Evolutionary conservation across 2,888 invertebrate species (phyloP).

Genomic region (Mythimna ferrago): DNA sequence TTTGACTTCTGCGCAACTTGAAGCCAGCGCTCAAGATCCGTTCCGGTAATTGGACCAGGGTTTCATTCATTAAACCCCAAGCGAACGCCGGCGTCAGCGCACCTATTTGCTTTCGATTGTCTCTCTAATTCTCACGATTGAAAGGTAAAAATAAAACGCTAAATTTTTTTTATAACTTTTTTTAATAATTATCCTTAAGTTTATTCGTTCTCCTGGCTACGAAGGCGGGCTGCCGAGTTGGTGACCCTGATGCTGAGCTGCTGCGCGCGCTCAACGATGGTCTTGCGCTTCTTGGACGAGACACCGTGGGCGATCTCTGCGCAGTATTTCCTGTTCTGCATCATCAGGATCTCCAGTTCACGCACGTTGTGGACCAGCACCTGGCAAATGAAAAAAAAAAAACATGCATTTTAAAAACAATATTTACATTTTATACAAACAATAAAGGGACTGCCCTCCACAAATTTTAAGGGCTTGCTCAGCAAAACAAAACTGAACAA

Average conservation of each 20-base stretch:
- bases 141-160: neutral
- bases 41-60: no score
- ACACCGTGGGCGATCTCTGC: conserved; percentile 99
- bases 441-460: no score
- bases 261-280: conserved; percentile 98
- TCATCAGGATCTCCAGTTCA: conserved; percentile 99
- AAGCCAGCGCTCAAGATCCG: no score
- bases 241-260: conserved; percentile 98
- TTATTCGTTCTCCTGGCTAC: conserved; percentile 99
- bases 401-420: no score
- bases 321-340: conserved; percentile 99
- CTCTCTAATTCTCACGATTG: no score
- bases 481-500: no score
- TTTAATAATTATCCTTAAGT: conserved; percentile 71
- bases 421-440: no score
- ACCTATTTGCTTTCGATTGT: no score
- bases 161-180: conserved; percentile 44
- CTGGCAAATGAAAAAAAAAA: conserved; percentile 66
- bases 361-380: conserved; percentile 90
- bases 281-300: conserved; percentile 99
- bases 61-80: no score
- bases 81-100: no score
- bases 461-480: no score
- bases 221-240: conserved; percentile 98
- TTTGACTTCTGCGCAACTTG: no score